A percentile compares a stretch with the other conserved stretches of the same genome.
Evolutionary conservation across 2,797 vertebrate species (phyloP).

Genomic region (Karalla daura): DNA sequence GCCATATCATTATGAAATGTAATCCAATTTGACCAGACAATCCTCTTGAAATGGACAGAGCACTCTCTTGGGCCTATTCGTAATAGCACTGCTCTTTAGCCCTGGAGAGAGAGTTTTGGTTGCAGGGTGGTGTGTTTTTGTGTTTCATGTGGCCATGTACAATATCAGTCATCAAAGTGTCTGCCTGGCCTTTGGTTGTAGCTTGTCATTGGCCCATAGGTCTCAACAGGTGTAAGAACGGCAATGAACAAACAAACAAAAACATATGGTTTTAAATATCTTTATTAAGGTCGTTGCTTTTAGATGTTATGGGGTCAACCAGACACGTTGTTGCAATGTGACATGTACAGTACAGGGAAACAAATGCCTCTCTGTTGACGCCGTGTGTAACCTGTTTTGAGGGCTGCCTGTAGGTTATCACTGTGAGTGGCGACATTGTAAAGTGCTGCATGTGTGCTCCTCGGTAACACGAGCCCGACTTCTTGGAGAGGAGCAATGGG

Average conservation of each 20-base stretch:
- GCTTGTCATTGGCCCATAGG: slow-evolving; percentile 3
- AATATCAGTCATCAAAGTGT: neutral
- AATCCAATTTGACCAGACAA: slow-evolving; percentile 81
- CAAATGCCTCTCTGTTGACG: slow-evolving; percentile 46
- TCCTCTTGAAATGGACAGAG: slow-evolving; percentile 72
- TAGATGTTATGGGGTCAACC: slow-evolving; percentile 21
- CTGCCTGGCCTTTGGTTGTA: neutral
- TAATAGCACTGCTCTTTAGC: slow-evolving; percentile 47
- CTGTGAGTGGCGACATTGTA: slow-evolving; percentile 37
- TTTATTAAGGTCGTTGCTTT: slow-evolving; percentile 9
- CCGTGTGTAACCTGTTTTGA: slow-evolving; percentile 50
- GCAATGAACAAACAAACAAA: no score
- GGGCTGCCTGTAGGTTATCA: slow-evolving; percentile 49
- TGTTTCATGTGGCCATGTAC: neutral
- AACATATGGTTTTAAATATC: neutral
- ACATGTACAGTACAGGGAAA: slow-evolving; percentile 20
- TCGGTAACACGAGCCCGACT: slow-evolving; percentile 42
- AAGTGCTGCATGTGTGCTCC: slow-evolving; percentile 35
- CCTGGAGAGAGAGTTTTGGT: slow-evolving; percentile 38
- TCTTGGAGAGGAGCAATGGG: slow-evolving; percentile 33
- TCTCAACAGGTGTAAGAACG: neutral
- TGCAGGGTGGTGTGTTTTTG: slow-evolving; percentile 32
- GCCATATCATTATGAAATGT: slow-evolving; percentile 78
- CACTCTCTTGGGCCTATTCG: slow-evolving; percentile 51
- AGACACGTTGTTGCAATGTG: slow-evolving; percentile 23